Evolutionary conservation across 2,113 vertebrate genomes (phyloP), one percentile per base, ranked within the genome.

Genomic region (Anser brachyrhynchus): DNA sequence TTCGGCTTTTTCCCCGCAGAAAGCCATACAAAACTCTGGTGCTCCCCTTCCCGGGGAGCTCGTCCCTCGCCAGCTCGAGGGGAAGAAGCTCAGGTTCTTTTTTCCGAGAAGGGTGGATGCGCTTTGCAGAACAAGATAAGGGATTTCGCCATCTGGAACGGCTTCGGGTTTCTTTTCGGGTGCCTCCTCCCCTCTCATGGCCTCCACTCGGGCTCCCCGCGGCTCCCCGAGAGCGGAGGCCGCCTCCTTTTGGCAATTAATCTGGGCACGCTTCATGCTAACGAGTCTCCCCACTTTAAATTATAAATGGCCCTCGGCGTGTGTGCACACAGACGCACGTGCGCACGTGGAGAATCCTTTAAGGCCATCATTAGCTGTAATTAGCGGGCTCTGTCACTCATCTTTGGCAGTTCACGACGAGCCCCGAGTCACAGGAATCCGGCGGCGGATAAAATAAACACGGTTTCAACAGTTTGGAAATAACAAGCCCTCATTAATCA

Each of bases 361-460:
- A 95, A 96, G 96, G 95, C 96, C 93, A 97, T 97, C 96, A 94
- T 97, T 97, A 97, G 92, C 94, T 84, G 93, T 97, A 97, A 97
- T 97, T 97, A 97, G 95, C 6, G 0, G 91, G 90, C 92, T 97
- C 96, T 97, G 96, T 96, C 97, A 97, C 91, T 97, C 96, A 97
- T 97, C 92, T 96, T 81, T 96, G 95, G 94, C 95, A 96, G 93
- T 94, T 95, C 95, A 92, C 73, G 86, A 93, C 91, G 95, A 90
- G 95, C 97, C 93, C 89, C 88, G 84, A 97, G 96, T 96, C 96
- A 95, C 75, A 96, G 94, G 92, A 97, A 97, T 96, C 89, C 90
- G 3, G 89, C 64, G 0, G 95, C 94, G 91, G 92, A 94, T 96
- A 96, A 97, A 97, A 96, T 96, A 97, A 97, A 96, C 91, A 95